Conservation (phyloP, 2,797 vertebrate genomes). For the Phoeniculus purpureus region DNA sequence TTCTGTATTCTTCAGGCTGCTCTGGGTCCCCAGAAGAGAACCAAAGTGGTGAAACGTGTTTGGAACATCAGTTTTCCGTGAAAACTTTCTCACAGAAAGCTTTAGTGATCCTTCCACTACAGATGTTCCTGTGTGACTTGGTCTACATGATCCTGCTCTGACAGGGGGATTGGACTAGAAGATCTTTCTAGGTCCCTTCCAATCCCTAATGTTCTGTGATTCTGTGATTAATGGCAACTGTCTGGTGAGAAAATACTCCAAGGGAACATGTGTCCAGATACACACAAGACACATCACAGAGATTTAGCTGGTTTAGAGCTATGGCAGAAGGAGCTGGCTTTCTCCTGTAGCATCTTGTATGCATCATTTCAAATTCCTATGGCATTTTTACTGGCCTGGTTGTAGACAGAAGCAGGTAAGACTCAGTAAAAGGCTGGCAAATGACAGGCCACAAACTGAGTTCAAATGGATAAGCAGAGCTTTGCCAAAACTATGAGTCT, state of each 20-base stretch:
- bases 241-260: neutral
- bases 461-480: neutral
- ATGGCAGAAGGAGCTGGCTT: neutral
- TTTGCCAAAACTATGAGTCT: neutral
- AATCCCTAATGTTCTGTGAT: too few relatives aligned
- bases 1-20: neutral
- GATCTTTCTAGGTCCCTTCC: too few relatives aligned
- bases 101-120: neutral
- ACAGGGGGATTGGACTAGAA: too few relatives aligned
- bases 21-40: neutral
- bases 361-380: neutral
- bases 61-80: neutral
- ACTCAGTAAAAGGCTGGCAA: neutral
- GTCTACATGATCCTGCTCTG: neutral
- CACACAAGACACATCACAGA: neutral
- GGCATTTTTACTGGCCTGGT: neutral
- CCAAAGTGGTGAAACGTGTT: neutral
- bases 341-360: neutral
- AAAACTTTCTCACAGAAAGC: neutral
- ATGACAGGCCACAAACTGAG: neutral
- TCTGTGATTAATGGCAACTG: too few relatives aligned
- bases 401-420: neutral
- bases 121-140: neutral
- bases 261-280: neutral
- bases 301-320: slow-evolving; percentile 16